phyloP scores from a whole-genome alignment of 2,888 invertebrate species.

The Boloria selene region DNA sequence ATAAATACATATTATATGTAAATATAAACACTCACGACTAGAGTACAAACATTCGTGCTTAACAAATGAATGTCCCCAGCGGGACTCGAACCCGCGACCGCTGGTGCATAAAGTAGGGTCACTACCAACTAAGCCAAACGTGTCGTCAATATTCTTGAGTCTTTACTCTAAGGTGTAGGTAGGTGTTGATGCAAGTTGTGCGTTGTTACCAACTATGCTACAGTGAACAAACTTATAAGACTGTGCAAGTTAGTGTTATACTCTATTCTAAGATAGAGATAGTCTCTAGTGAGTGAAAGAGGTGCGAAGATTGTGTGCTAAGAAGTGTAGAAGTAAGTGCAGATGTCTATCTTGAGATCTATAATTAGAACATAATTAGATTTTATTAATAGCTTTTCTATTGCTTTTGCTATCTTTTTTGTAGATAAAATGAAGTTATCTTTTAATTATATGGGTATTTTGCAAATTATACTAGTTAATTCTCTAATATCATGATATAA shows the following conservation, averaged over 20 bases:
- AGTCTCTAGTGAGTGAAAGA: slow-evolving; percentile 70
- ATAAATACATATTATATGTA: too few relatives aligned
- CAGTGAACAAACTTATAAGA: slow-evolving; percentile 66
- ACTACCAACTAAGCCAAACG: too few relatives aligned
- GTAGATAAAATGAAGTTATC: not conserved
- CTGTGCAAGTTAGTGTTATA: slow-evolving; percentile 69
- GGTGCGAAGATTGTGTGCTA: slow-evolving; percentile 77
- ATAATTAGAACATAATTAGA: slow-evolving; percentile 51
- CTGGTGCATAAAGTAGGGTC: too few relatives aligned
- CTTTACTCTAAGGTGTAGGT: slow-evolving; percentile 64
- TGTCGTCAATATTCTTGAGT: slow-evolving; percentile 67
- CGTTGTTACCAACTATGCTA: slow-evolving; percentile 64
- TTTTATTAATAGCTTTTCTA: not conserved
- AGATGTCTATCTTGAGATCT: slow-evolving; percentile 73
- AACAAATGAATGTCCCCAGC: too few relatives aligned
- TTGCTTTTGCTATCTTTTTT: not conserved
- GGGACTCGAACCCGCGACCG: too few relatives aligned
- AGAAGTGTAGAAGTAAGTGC: slow-evolving; percentile 68
- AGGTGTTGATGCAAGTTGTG: slow-evolving; percentile 66
- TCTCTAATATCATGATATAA: too few relatives aligned
- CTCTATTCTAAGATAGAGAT: slow-evolving; percentile 75
- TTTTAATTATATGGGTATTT: not conserved
- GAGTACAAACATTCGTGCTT: too few relatives aligned
- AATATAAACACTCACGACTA: too few relatives aligned
- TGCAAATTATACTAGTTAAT: too few relatives aligned